Evolutionary conservation across 2,113 vertebrate species (phyloP), one percentile per base, ranked within the genome.

Genomic region (Actenoides hombroni): DNA sequence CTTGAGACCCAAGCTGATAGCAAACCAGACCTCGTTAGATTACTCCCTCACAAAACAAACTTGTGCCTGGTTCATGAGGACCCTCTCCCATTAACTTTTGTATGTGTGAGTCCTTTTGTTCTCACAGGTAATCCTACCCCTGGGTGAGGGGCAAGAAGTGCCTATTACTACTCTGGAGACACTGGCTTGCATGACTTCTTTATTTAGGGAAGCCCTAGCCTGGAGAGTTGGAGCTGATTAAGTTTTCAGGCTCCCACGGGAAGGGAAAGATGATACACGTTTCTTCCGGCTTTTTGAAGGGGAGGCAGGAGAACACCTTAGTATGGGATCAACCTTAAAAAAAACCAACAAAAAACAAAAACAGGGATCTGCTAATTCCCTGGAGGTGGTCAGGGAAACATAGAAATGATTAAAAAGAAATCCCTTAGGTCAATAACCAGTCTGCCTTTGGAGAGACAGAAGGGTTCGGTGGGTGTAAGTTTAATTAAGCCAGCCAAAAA

Each of bases 401-500:
- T 6, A 78, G 77, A 95, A 94, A 95, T 92, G 0, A 93, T 96
- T 93, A 24, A 37, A 63, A 70, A 28, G 31, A 87, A 91, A 68
- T 88, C 93, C 83, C 92, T 94, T 60, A 86, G 83, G 95, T 88
- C 92, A 95, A 84, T 86, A 96, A 81, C 46, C 48, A 81, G 88
- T 17, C 57, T 67, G 60, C 64, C 86, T 88, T 90, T 75, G 35
- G 90, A 93, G 42, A 81, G 8, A 65, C 83, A 93, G 29, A 31
- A 78, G 51, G 56, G 21, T 95, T 93, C 10, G 1, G 60, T 73
- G 92, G 88, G 83, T 61, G 1, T 81, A 88, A 83, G 94, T 93
- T 96, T 97, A 96, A 96, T 95, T 96, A 95, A 97, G 88, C 80
- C 79, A 92, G 85, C 73, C 86, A 96, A 96, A 96, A 97, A 93